phyloP scores from a whole-genome alignment of 2,888 invertebrate genomes.

The Ennomos fuscantarius region DNA sequence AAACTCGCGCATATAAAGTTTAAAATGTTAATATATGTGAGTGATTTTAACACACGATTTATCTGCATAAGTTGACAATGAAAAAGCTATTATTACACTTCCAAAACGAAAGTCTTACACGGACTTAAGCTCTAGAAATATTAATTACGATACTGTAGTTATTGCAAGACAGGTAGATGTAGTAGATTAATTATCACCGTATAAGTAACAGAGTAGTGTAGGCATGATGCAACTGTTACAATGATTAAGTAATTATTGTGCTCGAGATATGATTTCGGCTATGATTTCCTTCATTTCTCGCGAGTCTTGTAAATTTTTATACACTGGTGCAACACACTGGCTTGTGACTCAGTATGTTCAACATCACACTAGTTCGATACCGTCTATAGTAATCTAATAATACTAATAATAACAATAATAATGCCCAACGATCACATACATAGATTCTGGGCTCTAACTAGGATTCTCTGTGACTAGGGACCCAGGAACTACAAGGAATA shows the following conservation, averaged over 20 bases:
- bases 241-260: conserved; percentile 23
- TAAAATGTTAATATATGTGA: not conserved
- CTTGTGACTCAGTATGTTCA: no score
- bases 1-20: not conserved
- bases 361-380: no score
- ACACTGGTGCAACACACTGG: no score
- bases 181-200: conserved; percentile 24
- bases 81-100: not conserved
- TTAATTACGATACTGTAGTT: conserved; percentile 13
- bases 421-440: no score
- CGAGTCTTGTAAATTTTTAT: conserved; percentile 21
- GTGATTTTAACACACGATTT: conserved; percentile 7
- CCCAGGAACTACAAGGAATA: no score
- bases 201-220: conserved; percentile 10
- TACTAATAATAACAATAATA: no score
- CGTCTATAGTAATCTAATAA: no score
- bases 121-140: conserved; percentile 7
- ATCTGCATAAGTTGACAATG: not conserved
- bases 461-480: no score
- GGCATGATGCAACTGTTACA: conserved; percentile 18
- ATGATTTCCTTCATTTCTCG: conserved; percentile 49
- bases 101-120: not conserved
- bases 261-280: conserved; percentile 33
- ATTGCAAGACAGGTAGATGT: conserved; percentile 10
- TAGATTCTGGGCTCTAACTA: no score